phyloP scores from a whole-genome alignment of 2,113 vertebrate genomes.

The Girardinichthys multiradiatus region DNA sequence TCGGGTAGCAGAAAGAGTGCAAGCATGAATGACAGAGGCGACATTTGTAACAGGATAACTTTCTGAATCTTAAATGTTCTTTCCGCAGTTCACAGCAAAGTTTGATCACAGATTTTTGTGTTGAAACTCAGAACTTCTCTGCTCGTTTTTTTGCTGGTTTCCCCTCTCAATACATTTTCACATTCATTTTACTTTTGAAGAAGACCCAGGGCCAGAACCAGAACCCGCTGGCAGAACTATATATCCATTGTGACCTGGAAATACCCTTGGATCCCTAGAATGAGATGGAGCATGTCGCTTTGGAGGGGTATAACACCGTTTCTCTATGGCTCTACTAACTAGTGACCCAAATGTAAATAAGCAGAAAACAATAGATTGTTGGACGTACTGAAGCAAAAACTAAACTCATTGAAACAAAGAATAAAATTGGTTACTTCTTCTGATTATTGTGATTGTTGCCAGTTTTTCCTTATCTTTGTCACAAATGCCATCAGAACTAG shows the following conservation, averaged over 20 bases:
- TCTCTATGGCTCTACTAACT: not conserved
- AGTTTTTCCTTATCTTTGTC: no score
- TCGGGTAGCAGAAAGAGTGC: slow-evolving; percentile 27
- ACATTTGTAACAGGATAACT: slow-evolving; percentile 46
- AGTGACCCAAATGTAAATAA: not conserved
- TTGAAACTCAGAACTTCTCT: slow-evolving; percentile 19
- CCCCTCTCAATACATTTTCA: not conserved
- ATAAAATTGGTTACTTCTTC: not conserved
- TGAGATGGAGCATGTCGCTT: no score
- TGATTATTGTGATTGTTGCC: no score
- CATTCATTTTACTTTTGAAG: no score
- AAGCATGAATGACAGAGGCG: slow-evolving; percentile 28
- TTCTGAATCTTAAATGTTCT: slow-evolving; percentile 33
- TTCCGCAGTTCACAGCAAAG: slow-evolving; percentile 12
- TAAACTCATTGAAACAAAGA: not conserved
- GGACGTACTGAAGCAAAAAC: not conserved
- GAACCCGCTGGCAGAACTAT: not conserved
- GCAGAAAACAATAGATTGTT: not conserved
- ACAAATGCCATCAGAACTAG: no score
- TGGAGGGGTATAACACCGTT: no score
- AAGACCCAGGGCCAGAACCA: not conserved
- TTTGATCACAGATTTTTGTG: not conserved
- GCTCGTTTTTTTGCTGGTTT: not conserved
- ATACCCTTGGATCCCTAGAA: no score
- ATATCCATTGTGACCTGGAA: no score